These are phyloP conservation scores for Strongylocentrotus purpuratus DNA, from an alignment of 35 echinoderm and acorn worm genomes.

Conservation along the genomic window DNA sequence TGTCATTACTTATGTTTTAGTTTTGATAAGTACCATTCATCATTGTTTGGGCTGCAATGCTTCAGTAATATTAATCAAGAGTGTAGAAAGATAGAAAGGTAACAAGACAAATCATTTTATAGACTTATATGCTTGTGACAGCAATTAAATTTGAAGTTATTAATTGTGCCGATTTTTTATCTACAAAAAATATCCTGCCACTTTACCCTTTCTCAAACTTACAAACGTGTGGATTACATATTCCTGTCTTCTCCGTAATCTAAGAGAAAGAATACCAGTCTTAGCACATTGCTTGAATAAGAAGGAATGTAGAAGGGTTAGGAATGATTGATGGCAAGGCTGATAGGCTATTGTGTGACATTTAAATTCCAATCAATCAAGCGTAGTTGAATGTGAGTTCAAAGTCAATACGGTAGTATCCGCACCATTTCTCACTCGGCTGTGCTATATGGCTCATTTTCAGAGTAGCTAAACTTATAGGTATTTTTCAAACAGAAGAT, in stretches of 20 bases:
- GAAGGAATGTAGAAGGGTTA: neutral
- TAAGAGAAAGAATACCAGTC: neutral
- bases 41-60: too few relatives aligned
- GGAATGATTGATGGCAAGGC: slow-evolving; percentile 7
- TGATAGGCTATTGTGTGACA: slow-evolving; percentile 27
- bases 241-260: neutral
- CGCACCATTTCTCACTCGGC: neutral
- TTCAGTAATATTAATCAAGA: too few relatives aligned
- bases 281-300: neutral
- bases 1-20: too few relatives aligned
- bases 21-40: too few relatives aligned
- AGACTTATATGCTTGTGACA: too few relatives aligned
- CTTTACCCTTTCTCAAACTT: neutral
- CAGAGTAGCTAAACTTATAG: too few relatives aligned
- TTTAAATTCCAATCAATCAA: slow-evolving; percentile 44
- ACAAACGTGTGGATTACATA: neutral
- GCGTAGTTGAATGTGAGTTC: neutral
- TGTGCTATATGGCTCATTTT: too few relatives aligned
- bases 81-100: too few relatives aligned
- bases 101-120: too few relatives aligned
- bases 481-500: too few relatives aligned
- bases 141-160: too few relatives aligned
- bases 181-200: neutral
- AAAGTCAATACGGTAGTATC: neutral
- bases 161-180: too few relatives aligned